These are phyloP conservation scores for Plemyria rubiginata DNA, from an alignment of 2,888 invertebrate species.

Conservation along the genomic window DNA sequence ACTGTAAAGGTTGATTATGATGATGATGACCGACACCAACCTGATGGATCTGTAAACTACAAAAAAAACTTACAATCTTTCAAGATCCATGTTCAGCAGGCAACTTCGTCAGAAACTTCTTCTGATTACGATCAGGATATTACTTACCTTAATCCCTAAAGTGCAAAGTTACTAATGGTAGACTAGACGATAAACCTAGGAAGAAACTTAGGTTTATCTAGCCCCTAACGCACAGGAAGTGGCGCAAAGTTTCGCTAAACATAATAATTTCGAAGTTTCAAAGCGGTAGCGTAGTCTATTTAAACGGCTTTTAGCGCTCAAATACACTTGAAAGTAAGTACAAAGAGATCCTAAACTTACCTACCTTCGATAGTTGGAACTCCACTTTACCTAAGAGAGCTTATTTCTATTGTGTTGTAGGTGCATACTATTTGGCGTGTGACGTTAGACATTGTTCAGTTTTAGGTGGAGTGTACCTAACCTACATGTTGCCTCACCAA, in stretches of 20 bases:
- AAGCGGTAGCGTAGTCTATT: conserved; percentile 27
- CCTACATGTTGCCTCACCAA: too few relatives aligned
- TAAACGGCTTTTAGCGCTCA: conserved; percentile 29
- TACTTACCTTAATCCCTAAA: not conserved
- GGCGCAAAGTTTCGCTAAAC: conserved; percentile 3
- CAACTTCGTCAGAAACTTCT: too few relatives aligned
- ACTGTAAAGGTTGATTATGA: too few relatives aligned
- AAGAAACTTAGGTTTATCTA: not conserved
- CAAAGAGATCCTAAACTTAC: conserved; percentile 32
- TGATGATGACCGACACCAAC: too few relatives aligned
- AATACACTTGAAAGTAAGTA: conserved; percentile 32
- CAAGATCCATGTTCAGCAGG: too few relatives aligned
- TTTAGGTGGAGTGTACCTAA: too few relatives aligned
- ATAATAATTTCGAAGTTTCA: conserved; percentile 13
- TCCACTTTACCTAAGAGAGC: conserved; percentile 13
- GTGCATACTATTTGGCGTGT: not conserved
- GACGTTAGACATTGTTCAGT: not conserved
- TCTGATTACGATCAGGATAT: too few relatives aligned
- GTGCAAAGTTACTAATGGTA: not conserved
- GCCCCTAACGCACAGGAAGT: not conserved
- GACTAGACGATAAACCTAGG: not conserved
- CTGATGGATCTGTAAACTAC: too few relatives aligned
- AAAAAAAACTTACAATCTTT: too few relatives aligned
- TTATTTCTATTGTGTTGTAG: conserved; percentile 10
- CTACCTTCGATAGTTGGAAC: conserved; percentile 36